phyloP scores from a whole-genome alignment of 2,888 invertebrate genomes.

The Lordiphosa fenestrarum region DNA sequence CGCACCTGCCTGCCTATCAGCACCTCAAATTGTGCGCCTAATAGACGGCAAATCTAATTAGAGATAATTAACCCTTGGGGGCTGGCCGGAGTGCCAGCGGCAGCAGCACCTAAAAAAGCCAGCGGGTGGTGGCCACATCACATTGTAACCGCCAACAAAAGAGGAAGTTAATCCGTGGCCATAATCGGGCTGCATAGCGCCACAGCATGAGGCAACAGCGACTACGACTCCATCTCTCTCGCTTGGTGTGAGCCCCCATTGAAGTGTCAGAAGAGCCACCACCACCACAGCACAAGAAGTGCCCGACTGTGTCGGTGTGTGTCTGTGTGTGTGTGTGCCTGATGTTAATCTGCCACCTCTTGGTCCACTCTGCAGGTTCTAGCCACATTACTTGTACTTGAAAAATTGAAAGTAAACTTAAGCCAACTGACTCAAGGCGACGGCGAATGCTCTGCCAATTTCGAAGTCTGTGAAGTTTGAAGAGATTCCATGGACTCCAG shows the following conservation, averaged over 20 bases:
- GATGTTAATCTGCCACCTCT: slow-evolving; percentile 46
- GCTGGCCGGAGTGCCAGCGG: slow-evolving; percentile 1
- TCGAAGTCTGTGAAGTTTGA: too few species aligned
- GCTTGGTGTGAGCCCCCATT: slow-evolving; percentile 49
- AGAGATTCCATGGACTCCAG: too few species aligned
- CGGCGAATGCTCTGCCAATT: too few species aligned
- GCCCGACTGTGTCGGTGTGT: slow-evolving; percentile 13
- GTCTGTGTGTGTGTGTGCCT: slow-evolving; percentile 19
- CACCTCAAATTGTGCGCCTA: slow-evolving; percentile 35
- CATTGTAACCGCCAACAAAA: slow-evolving; percentile 45
- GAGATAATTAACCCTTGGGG: slow-evolving; percentile 24
- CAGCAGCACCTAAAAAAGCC: slow-evolving; percentile 39
- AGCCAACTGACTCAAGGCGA: too few species aligned
- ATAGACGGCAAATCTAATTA: slow-evolving; percentile 41
- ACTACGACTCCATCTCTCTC: slow-evolving; percentile 21
- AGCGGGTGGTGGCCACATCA: slow-evolving; percentile 46
- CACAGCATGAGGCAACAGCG: slow-evolving; percentile 71
- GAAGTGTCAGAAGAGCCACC: slow-evolving; percentile 65
- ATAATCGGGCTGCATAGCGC: slow-evolving; percentile 71
- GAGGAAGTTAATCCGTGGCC: slow-evolving; percentile 70
- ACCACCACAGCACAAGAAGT: slow-evolving; percentile 12
- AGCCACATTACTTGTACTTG: background rate
- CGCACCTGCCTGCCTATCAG: slow-evolving; percentile 1
- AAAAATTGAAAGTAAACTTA: slow-evolving; percentile 1
- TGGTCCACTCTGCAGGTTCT: background rate